Evolutionary conservation across 2,888 invertebrate genomes (phyloP), one percentile per base, ranked within the genome.

Genomic region (Scaptomyza parva): DNA sequence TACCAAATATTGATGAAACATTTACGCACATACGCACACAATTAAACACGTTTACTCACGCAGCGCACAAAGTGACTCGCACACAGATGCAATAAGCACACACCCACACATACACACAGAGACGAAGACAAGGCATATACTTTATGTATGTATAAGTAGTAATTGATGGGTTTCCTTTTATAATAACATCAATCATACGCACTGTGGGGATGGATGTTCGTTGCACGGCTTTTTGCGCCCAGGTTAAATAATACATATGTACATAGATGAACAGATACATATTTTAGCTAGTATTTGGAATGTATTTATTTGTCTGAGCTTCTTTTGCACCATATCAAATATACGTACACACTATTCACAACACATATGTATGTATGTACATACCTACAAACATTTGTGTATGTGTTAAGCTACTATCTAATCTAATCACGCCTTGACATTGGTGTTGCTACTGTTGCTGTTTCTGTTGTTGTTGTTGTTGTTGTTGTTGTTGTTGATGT

Each of bases 161-260:
- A 83, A 86, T 86, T 85, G 85, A 86, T 86, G 82, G 71, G 79
- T 84, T 83, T 81, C 81, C 86, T 77, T 86, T 86, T 86, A 82
- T 80, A 84, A 77, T 57, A 80, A 81, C 82, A 83, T 83, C 85
- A 83, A 86, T 83, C 86, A 86, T 86, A 83, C 82, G 82, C 86
- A 81, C 78, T 76, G 73, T 81, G 51, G 12, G 0, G 3, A 37
- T 65, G 74, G 48, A 7, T 14, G 35, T 47, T 65, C 45, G 51
- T 37, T 51, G 58, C 66, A 70, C 61, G 45, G 48, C 62, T 52
- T 53, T 70, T 72, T 63, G 70, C 50, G 70, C 54, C 44, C 78
- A 80, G 78, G 84, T 81, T 80, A 80, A 75, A 75, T 66, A 77
- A 80, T 80, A 66, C 51, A 66, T 51, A n/a, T n/a, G n/a, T n/a